Evolutionary conservation across 2,888 invertebrate genomes (phyloP).

Genomic region (Scrobipalpa atriplicella): DNA sequence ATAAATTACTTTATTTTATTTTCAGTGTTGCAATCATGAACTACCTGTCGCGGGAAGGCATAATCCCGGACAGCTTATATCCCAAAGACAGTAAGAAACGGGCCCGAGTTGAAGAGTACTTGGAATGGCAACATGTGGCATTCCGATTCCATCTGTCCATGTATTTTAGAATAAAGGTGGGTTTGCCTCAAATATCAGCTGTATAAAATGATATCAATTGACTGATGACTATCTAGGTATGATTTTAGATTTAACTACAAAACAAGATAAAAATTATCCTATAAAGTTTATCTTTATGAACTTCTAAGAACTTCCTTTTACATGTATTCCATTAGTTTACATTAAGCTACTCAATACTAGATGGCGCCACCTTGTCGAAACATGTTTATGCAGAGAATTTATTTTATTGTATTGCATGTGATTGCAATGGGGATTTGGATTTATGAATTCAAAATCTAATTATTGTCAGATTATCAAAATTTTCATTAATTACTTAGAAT

Average conservation of each 20-base stretch:
- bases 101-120: slow-evolving; percentile 87
- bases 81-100: slow-evolving; percentile 83
- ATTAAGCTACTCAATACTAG: slow-evolving; percentile 1
- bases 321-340: not conserved
- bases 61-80: slow-evolving; percentile 84
- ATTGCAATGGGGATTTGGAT: too few species aligned
- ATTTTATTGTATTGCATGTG: too few species aligned
- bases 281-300: too few species aligned
- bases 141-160: slow-evolving; percentile 83
- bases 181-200: slow-evolving; percentile 24
- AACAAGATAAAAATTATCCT: too few species aligned
- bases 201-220: too few species aligned
- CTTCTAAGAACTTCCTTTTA: not conserved
- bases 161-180: slow-evolving; percentile 85
- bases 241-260: too few species aligned
- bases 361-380: slow-evolving; percentile 7
- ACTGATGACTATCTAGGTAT: not conserved
- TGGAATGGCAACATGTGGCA: slow-evolving; percentile 90
- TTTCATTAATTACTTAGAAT: too few species aligned
- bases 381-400: not conserved
- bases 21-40: slow-evolving; percentile 88
- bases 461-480: too few species aligned
- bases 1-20: slow-evolving; percentile 30
- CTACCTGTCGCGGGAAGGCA: slow-evolving; percentile 84
- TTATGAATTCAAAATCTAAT: too few species aligned